Evolutionary conservation across 2,113 vertebrate species (phyloP).

Genomic region (human): GRCh38 chr18:64377501-64378000

Average conservation of each 20-base stretch:
- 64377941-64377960: background rate
- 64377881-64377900: background rate
- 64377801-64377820: background rate
- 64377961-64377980: background rate
- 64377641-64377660: conserved; percentile 82
- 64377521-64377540: conserved; percentile 67
- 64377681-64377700: conserved; percentile 83
- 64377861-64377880: background rate
- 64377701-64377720: conserved; percentile 81
- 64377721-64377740: conserved; percentile 80
- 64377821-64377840: background rate
- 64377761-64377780: conserved; percentile 42
- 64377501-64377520: conserved; percentile 31
- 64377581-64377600: conserved; percentile 66
- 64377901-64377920: background rate
- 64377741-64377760: conserved; percentile 74
- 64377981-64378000: background rate
- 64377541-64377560: conserved; percentile 76
- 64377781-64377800: background rate
- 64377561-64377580: conserved; percentile 74
- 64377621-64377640: conserved; percentile 82
- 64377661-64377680: conserved; percentile 82
- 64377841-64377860: background rate
- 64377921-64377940: background rate
- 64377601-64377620: conserved; percentile 83